Evolutionary conservation across 2,113 vertebrate genomes (phyloP), one percentile per base, ranked within the genome.

Genomic region (Eonycteris spelaea): DNA sequence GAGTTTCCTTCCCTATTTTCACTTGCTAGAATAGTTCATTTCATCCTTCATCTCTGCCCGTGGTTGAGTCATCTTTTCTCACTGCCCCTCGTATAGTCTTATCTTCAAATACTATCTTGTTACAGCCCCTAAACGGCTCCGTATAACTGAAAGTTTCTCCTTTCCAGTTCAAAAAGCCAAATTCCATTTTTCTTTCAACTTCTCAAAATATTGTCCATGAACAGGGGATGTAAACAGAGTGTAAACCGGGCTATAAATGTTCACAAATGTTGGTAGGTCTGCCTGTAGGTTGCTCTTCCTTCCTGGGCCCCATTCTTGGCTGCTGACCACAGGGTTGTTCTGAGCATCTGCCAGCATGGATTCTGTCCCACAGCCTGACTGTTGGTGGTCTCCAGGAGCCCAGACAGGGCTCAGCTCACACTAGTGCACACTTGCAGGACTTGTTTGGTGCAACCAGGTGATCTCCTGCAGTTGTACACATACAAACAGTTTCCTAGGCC

Each of bases 361-460:
- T 95, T 67, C 84, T 88, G 87, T 80, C 90, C 68, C 68, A 8
- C 65, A 55, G 83, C 61, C 82, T 97, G 88, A 70, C 61, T 94
- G 85, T 92, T 94, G 92, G 96, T 96, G 94, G 96, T 96, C 96
- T 95, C 77, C 63, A 71, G 88, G 61, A 94, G 59, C 68, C 63
- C 80, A 91, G 91, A 91, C 92, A 57, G 65, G 63, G 43, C 86
- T 96, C 86, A 92, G 63, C 82, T 96, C 90, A 15, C 28, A 65
- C 33, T 5, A 48, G 73, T 38, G 74, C 61, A 65, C 65, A 55
- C 28, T 94, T 35, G 67, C 24, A 55, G 61, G 59, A 26, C 48
- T 90, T 14, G 75, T 48, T 88, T 77, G 70, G 61, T 95, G 83
- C 38, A 91, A 53, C 65, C 85, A 89, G 79, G 94, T 97, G 88